Evolutionary conservation across 2,113 vertebrate genomes (phyloP), one percentile per base, ranked within the genome.

Genomic region (Hassar affinis): DNA sequence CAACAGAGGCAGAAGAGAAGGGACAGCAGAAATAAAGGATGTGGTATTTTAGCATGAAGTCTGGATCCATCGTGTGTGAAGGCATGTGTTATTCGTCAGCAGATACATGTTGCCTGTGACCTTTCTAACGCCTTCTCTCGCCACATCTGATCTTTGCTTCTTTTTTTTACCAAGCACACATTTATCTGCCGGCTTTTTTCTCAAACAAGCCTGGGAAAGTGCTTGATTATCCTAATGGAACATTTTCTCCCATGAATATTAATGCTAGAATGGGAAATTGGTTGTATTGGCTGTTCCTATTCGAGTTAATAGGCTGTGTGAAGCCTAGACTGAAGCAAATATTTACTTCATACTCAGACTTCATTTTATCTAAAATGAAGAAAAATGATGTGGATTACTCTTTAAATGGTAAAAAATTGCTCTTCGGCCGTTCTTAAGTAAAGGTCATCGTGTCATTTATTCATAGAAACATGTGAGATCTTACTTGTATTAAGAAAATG

Each of bases 181-280:
- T 78, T 81, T 82, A 71, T 33, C 76, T 71, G 22, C 80, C 80
- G 69, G 74, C 85, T 81, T 88, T 87, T 83, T 89, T 75, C 77
- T 64, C 84, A 85, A 88, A 85, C 84, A 83, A 86, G 78, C 86
- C 84, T 59, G 75, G 66, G 80, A 86, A 88, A 82, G 80, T 74
- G 85, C 82, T 87, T 86, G 86, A 86, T 85, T 87, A 85, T 83
- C 84, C 85, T 90, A 90, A 90, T 87, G 85, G 86, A 87, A 77
- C 81, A 81, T 86, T 87, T 88, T 85, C 79, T 83, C 72, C 78
- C 72, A 88, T 90, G 82, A 88, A 88, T 87, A 88, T 88, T 88
- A 88, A 90, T 87, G 85, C 69, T 66, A 80, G 75, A 79, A 68
- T 83, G 71, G 87, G 86, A 79, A 90, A 89, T 87, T 85, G 77